Evolutionary conservation across 2,888 invertebrate species (phyloP), one percentile per base, ranked within the genome.

Genomic region (Polydrusus cervinus): DNA sequence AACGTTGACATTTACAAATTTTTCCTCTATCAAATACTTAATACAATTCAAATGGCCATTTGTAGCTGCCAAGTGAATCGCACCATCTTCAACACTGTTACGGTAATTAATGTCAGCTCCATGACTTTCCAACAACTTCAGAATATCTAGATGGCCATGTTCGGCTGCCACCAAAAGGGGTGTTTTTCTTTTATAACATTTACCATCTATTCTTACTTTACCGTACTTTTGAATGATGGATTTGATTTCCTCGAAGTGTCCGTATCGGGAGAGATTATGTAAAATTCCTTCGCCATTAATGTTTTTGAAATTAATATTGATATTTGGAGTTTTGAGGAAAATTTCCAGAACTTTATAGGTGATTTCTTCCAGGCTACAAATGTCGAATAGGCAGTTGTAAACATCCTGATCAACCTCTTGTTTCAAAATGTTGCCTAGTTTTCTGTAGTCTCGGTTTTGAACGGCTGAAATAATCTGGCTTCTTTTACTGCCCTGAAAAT

Each of bases 151-250:
- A 51, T 51, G 20, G 3, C 55, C 55, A 30, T 30, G 5, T 30
- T 55, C 55, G 3, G 55, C 55, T 30, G 55, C 55, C 8, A 55
- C 13, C 30, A 55, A 30, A 8, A 55, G 13, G n/a, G 55, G 30
- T 9, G 55, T 55, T 30, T 30, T 55, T 55, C 55, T 30, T 55
- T 55, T 55, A 55, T 30, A 14, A 30, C 55, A 55, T 55, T 55
- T 55, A 6, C n/a, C 30, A n/a, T 55, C 55, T 25, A 55, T 30
- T 51, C 10, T 51, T 11, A 25, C 20, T n/a, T 10, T 55, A 0
- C 0, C 1, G 3, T 55, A n/a, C 9, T 30, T 11, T 13, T 20
- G 11, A 3, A 30, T 30, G 1, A 55, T 9, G 13, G 13, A 8
- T 18, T 55, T 10, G n/a, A 55, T n/a, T 11, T 13, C 13, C n/a